These are phyloP conservation scores for Drosophila repletoides DNA, from an alignment of 1,140 invertebrate genomes.

Conservation along the genomic window DNA sequence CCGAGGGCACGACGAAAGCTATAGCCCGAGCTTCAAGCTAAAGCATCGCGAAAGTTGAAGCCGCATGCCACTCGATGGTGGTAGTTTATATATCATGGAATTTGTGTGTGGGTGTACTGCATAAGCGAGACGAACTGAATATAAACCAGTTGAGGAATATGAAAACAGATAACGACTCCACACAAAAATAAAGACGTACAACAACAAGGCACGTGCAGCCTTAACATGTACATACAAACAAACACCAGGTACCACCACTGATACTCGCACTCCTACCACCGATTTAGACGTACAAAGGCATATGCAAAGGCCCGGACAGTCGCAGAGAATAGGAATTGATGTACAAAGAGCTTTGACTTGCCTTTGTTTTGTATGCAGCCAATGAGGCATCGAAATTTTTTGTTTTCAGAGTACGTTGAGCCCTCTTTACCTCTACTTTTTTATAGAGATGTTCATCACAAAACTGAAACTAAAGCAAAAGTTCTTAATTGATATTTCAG, in stretches of 20 bases:
- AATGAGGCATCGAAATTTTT: constrained; percentile 60
- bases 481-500: background rate
- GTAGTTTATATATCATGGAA: constrained; percentile 72
- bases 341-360: constrained; percentile 57
- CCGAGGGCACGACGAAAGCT: background rate
- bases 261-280: constrained; percentile 20
- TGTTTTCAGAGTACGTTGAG: constrained; percentile 24
- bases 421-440: constrained; percentile 5
- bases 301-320: constrained; percentile 12
- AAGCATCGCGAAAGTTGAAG: constrained; percentile 27
- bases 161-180: constrained; percentile 71
- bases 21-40: constrained; percentile 5
- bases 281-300: constrained; percentile 11
- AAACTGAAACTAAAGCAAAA: background rate
- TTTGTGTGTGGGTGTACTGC: constrained; percentile 75
- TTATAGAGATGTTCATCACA: background rate
- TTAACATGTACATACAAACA: constrained; percentile 3
- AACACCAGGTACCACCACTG: constrained; percentile 6
- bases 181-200: constrained; percentile 71
- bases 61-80: constrained; percentile 62
- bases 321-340: background rate
- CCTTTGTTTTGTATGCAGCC: constrained; percentile 58
- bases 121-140: constrained; percentile 52
- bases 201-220: constrained; percentile 59
- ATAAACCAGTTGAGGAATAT: constrained; percentile 76